Evolutionary conservation across 2,888 invertebrate genomes (phyloP), one percentile per base, ranked within the genome.

Genomic region (Hermaeophaga mercurialis): DNA sequence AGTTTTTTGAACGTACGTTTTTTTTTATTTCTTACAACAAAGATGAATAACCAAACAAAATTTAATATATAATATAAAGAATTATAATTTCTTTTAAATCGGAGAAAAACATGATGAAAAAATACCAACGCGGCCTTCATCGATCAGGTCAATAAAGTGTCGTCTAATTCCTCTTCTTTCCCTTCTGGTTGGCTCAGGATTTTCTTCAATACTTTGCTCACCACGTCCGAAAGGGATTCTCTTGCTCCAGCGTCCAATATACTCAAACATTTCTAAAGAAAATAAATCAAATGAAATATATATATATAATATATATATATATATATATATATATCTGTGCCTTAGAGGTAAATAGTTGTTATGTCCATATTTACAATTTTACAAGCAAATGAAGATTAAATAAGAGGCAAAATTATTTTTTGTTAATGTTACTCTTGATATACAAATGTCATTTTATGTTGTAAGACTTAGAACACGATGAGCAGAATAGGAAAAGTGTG

Each of bases 101-200:
- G 18, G 7, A n/a, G n/a, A n/a, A 18, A 26, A 24, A 45, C 14
- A 43, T 41, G 45, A 34, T 47, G 28, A 50, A 28, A 56, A 38
- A 28, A 38, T 45, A 15, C 26, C 39, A 6, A 14, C 6, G 14
- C 34, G 22, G 38, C 14, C 31, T 39, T 41, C 52, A 58, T 56
- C 65, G 66, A 80, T 91, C 88, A 93, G 78, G 89, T 88, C 78
- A 93, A 83, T 74, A 96, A 81, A 53, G 96, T 96, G 75, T 93
- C 92, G 78, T 96, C 96, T 61, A 96, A 84, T 75, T 96, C 93
- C 73, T 95, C 94, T 77, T 94, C 91, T 75, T 91, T 91, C 64
- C 90, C 89, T 75, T 91, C 90, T 12, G 89, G 83, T 72, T 89
- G 89, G 28, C 85, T 83, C 57, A 86, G 81, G 11, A 87, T 83